Base-by-base conservation (phyloP, 2,888 invertebrate species). In the Seira musarum region DNA sequence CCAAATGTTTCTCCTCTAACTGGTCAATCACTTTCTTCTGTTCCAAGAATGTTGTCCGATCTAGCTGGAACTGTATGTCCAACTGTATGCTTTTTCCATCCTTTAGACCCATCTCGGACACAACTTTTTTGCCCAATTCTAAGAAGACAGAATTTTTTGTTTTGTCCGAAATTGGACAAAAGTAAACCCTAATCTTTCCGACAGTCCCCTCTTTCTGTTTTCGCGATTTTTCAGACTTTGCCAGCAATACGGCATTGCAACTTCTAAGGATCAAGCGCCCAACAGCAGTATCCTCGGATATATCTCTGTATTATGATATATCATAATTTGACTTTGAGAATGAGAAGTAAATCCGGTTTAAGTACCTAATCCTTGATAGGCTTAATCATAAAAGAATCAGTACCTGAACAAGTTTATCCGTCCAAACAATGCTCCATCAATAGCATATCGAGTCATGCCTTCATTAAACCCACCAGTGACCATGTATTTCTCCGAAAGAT, bases 1-100 rank as follows among this genome's bases (percentile, higher is more conserved):
- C 91, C 73, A 93, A 91, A 77, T 86, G 85, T 13, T 69, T 74
- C 87, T 93, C 92, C 0, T 92, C 91, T 60, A 95, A 92, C 87
- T 92, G 92, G 88, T 95, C 95, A 22, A 95, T 92, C 0, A 95
- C 94, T 88, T 93, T 92, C 88, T 95, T 95, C 94, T 95, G 95
- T 88, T 95, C 94, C 89, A 95, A 95, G 86, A 94, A 93, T 0
- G 94, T 93, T 82, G 94, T 90, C 61, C 95, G 91, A 88, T 94
- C 95, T 82, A 95, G 88, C 87, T 95, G 93, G 88, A 95, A 95
- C 88, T 95, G 95, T 74, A 95, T 93, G 88, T 94, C 93, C 80
- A 93, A 93, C 68, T 91, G 89, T 71, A 82, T 65, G 1, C 76
- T 53, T 19, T 82, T 84, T 81, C 94, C 93, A 1, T 92, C 90